These are phyloP conservation scores for Podarcis siculus DNA, from an alignment of 2,797 vertebrate species.

Conservation along the genomic window DNA sequence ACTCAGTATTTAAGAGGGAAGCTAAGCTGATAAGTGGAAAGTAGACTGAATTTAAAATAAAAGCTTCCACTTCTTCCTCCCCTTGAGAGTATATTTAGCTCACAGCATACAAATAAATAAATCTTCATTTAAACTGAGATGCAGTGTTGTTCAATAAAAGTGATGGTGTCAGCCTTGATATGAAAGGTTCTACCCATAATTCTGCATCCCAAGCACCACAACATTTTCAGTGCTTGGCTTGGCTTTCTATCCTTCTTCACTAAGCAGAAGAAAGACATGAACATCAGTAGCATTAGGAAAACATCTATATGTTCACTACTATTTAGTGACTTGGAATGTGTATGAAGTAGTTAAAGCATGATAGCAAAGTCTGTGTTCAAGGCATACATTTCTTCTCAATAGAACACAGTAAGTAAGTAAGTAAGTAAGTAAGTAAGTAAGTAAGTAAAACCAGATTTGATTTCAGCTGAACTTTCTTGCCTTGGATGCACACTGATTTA, in stretches of 20 bases:
- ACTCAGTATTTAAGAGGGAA: slow-evolving; percentile 47
- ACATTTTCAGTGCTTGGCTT: background rate
- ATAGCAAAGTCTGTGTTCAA: background rate
- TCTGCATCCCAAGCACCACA: background rate
- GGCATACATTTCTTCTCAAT: background rate
- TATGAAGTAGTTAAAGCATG: background rate
- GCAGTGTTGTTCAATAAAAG: background rate
- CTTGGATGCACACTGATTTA: background rate
- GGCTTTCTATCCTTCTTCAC: background rate
- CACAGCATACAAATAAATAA: slow-evolving; percentile 25
- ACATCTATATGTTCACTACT: background rate
- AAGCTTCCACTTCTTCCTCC: background rate
- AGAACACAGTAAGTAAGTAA: no score
- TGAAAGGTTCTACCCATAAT: background rate
- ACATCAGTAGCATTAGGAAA: background rate
- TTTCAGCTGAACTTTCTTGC: background rate
- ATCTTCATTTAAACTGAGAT: slow-evolving; percentile 12
- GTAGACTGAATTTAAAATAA: slow-evolving; percentile 38
- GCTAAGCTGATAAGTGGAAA: slow-evolving; percentile 58
- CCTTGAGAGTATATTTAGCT: slow-evolving; percentile 35
- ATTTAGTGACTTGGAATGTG: background rate
- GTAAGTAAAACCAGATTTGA: background rate
- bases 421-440: no score
- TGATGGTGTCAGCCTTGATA: background rate
- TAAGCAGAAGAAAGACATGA: background rate